These are phyloP conservation scores for Liasis olivaceus DNA, from an alignment of 2,797 vertebrate species.

Conservation along the genomic window DNA sequence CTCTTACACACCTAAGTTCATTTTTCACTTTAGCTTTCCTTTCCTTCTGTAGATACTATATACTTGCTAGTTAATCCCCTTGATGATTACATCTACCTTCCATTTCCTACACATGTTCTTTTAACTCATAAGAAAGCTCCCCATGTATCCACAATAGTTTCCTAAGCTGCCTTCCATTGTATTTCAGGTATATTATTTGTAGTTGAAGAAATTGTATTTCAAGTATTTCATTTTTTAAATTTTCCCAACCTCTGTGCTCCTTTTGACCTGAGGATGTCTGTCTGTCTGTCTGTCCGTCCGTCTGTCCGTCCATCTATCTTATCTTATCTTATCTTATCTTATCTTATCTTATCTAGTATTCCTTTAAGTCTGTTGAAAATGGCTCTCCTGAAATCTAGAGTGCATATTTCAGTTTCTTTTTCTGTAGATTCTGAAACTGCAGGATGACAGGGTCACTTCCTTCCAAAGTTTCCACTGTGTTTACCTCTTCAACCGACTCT, in stretches of 20 bases:
- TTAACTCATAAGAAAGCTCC: not conserved
- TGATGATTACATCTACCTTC: not conserved
- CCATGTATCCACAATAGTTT: not conserved
- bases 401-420: not conserved
- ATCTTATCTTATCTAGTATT: not conserved
- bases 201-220: not conserved
- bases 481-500: not conserved
- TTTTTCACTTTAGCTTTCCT: not conserved
- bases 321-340: too few species aligned
- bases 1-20: not conserved
- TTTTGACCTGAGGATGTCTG: not conserved
- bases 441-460: not conserved
- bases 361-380: not conserved
- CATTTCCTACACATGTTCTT: not conserved
- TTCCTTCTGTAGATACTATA: not conserved
- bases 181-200: not conserved
- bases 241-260: not conserved
- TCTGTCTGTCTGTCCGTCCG: too few species aligned
- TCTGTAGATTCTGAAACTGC: not conserved
- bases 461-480: not conserved
- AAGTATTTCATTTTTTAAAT: not conserved
- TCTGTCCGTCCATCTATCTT: too few species aligned
- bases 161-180: not conserved
- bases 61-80: not conserved
- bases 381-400: not conserved